phyloP scores from a whole-genome alignment of 2,888 invertebrate species.

The Tethea ocularis region DNA sequence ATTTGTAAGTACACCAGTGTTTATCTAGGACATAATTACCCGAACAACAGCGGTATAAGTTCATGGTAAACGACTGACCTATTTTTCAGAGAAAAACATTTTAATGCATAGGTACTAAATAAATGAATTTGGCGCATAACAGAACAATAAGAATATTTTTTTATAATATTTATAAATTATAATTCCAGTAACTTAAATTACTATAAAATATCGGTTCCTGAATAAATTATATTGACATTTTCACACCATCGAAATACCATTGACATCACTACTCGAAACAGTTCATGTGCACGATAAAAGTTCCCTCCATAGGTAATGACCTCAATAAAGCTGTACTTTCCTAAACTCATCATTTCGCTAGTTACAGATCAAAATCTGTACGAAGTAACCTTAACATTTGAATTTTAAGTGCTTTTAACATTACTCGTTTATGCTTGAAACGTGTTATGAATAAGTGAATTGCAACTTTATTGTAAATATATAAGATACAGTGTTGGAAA shows the following conservation, averaged over 20 bases:
- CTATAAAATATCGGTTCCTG: neutral
- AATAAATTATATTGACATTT: constrained; percentile 20
- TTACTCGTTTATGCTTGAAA: neutral
- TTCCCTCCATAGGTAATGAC: constrained; percentile 47
- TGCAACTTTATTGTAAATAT: neutral
- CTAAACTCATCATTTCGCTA: constrained; percentile 52
- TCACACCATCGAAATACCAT: constrained; percentile 10
- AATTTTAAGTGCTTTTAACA: constrained; percentile 10
- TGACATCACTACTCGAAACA: constrained; percentile 18
- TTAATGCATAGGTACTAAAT: too few relatives aligned
- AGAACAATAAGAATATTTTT: too few relatives aligned
- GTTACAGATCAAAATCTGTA: constrained; percentile 48
- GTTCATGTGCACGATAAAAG: constrained; percentile 31
- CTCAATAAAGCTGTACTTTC: constrained; percentile 43
- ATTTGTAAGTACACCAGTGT: too few relatives aligned
- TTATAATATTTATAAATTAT: too few relatives aligned
- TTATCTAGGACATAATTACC: too few relatives aligned
- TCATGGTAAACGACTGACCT: too few relatives aligned
- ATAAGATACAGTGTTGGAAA: neutral
- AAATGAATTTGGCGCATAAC: too few relatives aligned
- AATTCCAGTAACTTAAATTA: neutral
- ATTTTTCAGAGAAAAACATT: too few relatives aligned
- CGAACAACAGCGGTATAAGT: too few relatives aligned
- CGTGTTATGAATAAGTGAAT: neutral
- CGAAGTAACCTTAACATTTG: constrained; percentile 50